Base-by-base conservation (phyloP, 1,140 invertebrate genomes). In the Ganaspis sp. region DNA sequence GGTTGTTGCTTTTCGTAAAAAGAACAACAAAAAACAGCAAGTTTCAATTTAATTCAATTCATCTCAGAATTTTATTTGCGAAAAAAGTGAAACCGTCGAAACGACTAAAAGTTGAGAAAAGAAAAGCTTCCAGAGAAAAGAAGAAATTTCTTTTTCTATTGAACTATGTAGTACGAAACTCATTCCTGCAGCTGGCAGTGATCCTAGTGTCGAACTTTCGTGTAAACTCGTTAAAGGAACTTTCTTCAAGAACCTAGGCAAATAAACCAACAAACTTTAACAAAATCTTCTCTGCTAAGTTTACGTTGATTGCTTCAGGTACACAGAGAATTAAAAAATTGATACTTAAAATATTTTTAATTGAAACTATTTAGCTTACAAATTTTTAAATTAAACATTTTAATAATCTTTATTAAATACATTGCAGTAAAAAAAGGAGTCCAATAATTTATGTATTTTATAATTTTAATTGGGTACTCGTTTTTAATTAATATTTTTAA, bases 1-100 rank as follows among this genome's bases (percentile, higher is more conserved):
- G n/a, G 40, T 74, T 12, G 17, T 29, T 23, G 8, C 42, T 72
- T 72, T 29, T 15, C 12, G 0, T 9, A 12, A 19, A 4, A 23
- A 15, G 19, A 45, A 15, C 54, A 26, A 26, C 9, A 3, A 26
- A 19, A 29, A 15, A 64, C 9, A 64, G 21, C 9, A 29, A 64
- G 54, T 64, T 64, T 26, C 42, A 15, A 64, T 26, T 58, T 64
- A 64, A 26, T 64, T 15, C 15, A 23, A 64, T 26, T 64, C 23
- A 9, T 64, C 23, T 26, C 4, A 64, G 12, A 64, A 64, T 26
- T 26, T 9, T 0, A 26, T 15, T 64, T 26, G 54, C 26, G 54
- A 26, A 29, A n/a, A 64, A 29, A 64, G 54, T 64, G 54, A 26
- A 49, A 17, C 15, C 17, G 1, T 49, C 8, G 6, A 49, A 49